A percentile compares a stretch with the other conserved stretches of the same genome.
Evolutionary conservation across 2,888 invertebrate genomes (phyloP).

Genomic region (Carpatolechia fugitivella): DNA sequence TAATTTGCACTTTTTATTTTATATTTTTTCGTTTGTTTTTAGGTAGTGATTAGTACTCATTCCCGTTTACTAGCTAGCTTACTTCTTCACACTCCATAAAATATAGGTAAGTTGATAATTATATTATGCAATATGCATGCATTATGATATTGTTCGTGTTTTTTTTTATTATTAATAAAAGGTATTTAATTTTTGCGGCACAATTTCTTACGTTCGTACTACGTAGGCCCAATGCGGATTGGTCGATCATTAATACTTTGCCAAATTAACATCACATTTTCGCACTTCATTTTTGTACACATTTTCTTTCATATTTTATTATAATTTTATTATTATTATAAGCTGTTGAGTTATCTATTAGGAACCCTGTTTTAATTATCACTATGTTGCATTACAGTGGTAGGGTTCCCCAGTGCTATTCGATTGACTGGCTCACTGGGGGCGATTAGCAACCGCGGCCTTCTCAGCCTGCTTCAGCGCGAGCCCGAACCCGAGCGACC

Average conservation of each 20-base stretch:
- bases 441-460: conserved; percentile 64
- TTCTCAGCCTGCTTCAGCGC: conserved; percentile 44
- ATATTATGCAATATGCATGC: too few species aligned
- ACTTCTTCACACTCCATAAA: not conserved
- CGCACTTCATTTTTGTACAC: not conserved
- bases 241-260: too few species aligned
- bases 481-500: conserved; percentile 65
- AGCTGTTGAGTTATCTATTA: too few species aligned
- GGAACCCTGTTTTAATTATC: not conserved
- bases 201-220: too few species aligned
- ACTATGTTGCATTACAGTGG: conserved; percentile 31
- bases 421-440: conserved; percentile 71
- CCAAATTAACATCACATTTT: too few species aligned
- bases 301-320: too few species aligned
- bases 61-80: not conserved
- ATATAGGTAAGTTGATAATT: conserved; percentile 1
- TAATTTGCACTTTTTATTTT: not conserved
- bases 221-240: too few species aligned
- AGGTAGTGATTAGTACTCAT: conserved; percentile 6
- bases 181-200: too few species aligned
- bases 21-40: not conserved
- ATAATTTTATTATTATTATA: too few species aligned
- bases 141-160: too few species aligned
- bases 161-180: too few species aligned
- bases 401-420: conserved; percentile 53